Evolutionary conservation across 2,888 invertebrate genomes (phyloP).

Genomic region (Lumbricus terrestris): DNA sequence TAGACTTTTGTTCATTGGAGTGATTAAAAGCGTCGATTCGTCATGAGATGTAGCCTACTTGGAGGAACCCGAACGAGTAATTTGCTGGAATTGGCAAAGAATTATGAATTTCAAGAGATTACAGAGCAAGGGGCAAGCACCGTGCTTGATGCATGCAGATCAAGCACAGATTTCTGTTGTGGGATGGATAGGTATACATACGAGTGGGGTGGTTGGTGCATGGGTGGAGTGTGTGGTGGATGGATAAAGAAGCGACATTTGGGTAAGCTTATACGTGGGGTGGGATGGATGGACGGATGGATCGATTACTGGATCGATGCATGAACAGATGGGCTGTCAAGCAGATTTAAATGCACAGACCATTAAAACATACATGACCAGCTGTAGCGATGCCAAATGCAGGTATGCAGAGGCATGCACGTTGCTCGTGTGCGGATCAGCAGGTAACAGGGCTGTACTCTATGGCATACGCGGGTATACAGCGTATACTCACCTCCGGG

Average conservation of each 20-base stretch:
- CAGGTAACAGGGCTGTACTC: too few relatives aligned
- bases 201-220: too few relatives aligned
- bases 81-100: neutral
- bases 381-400: neutral
- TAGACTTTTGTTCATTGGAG: neutral
- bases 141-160: neutral
- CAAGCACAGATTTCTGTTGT: neutral
- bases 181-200: too few relatives aligned
- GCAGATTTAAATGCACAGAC: neutral
- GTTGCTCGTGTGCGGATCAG: too few relatives aligned
- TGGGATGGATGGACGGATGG: neutral
- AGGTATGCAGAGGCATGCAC: too few relatives aligned
- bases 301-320: neutral
- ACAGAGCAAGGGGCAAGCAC: neutral
- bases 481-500: too few relatives aligned
- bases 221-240: neutral
- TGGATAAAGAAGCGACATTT: neutral
- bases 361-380: neutral
- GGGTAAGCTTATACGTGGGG: too few relatives aligned
- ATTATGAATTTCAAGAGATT: neutral
- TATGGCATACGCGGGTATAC: too few relatives aligned
- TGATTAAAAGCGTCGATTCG: neutral
- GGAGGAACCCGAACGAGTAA: too few relatives aligned
- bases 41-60: neutral
- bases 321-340: neutral